phyloP scores from a whole-genome alignment of 2,113 vertebrate species.

The Alectura lathami region DNA sequence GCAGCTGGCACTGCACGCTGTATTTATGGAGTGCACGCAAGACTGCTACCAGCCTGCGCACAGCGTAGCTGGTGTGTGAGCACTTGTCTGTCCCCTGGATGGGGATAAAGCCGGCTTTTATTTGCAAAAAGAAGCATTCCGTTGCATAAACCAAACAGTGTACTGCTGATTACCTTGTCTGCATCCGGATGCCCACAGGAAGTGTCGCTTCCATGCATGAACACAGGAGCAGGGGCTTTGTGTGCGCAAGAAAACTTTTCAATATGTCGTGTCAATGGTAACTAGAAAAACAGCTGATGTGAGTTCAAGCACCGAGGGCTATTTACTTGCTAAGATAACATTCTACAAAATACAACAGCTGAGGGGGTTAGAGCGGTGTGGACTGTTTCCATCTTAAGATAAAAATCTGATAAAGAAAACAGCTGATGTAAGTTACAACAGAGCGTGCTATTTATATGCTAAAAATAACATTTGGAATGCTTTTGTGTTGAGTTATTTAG shows the following conservation, averaged over 20 bases:
- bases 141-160: neutral
- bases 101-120: neutral
- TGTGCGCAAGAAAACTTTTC: slow-evolving; percentile 24
- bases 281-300: slow-evolving; percentile 55
- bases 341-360: slow-evolving; percentile 25
- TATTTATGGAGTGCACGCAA: neutral
- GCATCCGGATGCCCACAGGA: slow-evolving; percentile 31
- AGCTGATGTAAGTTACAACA: slow-evolving; percentile 65
- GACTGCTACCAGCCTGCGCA: neutral
- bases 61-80: neutral
- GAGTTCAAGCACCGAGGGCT: slow-evolving; percentile 2
- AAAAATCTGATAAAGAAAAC: slow-evolving; percentile 68
- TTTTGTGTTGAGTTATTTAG: slow-evolving; percentile 50
- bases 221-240: neutral
- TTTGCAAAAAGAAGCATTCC: slow-evolving; percentile 11
- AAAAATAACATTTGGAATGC: slow-evolving; percentile 64
- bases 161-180: neutral
- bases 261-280: slow-evolving; percentile 5
- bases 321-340: slow-evolving; percentile 38
- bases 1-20: neutral
- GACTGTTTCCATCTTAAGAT: slow-evolving; percentile 62
- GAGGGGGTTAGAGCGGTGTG: neutral
- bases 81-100: neutral
- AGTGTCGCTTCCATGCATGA: slow-evolving; percentile 39
- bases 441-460: slow-evolving; percentile 50